Percentiles rank a stretch among this genome's conserved stretches.
Evolutionary conservation across 2,113 vertebrate genomes (phyloP).

Genomic region (Xiphorhynchus elegans): DNA sequence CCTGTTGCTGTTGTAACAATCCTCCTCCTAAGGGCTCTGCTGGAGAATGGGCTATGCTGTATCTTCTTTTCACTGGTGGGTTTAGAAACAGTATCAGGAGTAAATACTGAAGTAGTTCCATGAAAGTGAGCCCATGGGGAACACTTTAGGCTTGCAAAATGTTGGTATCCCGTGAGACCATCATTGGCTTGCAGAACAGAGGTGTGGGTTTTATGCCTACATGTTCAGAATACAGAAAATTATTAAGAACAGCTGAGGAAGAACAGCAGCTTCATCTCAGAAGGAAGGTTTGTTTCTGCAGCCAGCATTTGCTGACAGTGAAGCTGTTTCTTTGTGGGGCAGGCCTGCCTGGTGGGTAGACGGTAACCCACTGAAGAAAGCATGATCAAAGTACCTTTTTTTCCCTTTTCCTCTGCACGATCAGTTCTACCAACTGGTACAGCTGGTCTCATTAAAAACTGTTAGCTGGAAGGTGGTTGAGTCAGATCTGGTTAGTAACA

Average conservation of each 20-base stretch:
- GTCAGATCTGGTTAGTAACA: background rate
- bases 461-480: background rate
- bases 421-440: background rate
- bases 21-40: background rate
- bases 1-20: background rate
- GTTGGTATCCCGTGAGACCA: background rate
- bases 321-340: constrained; percentile 56
- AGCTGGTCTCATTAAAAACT: background rate
- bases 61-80: background rate
- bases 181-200: background rate
- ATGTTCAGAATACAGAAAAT: background rate
- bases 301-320: constrained; percentile 42
- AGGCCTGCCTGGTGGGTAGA: constrained; percentile 43
- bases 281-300: constrained; percentile 32
- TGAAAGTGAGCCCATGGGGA: background rate
- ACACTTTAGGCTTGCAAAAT: background rate
- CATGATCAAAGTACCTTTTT: background rate
- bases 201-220: background rate
- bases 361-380: constrained; percentile 34
- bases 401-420: background rate
- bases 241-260: background rate
- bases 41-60: background rate
- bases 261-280: constrained; percentile 1
- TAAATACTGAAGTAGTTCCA: background rate
- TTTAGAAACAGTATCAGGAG: background rate